A percentile compares a stretch with the other conserved stretches of the same genome.
These are phyloP conservation scores for Cybosia mesomella DNA, from an alignment of 2,888 invertebrate genomes.

Conservation along the genomic window DNA sequence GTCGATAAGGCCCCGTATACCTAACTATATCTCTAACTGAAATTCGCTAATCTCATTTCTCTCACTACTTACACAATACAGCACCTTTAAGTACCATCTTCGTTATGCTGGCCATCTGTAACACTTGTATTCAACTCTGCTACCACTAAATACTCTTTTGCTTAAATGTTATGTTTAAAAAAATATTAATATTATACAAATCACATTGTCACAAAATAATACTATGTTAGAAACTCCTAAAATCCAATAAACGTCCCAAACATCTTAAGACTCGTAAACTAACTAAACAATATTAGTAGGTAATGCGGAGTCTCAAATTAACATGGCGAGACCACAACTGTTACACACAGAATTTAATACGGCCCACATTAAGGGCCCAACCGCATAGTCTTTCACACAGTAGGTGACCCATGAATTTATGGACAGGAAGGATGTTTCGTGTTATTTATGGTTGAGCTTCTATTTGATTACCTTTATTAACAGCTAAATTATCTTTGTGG, in stretches of 20 bases:
- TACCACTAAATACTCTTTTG: too few species aligned
- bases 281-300: conserved; percentile 44
- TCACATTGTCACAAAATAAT: not conserved
- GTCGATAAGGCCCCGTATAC: too few species aligned
- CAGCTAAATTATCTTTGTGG: not conserved
- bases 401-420: conserved; percentile 40
- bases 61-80: too few species aligned
- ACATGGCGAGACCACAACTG: conserved; percentile 50
- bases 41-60: too few species aligned
- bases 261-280: conserved; percentile 30
- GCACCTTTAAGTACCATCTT: not conserved
- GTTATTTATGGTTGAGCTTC: conserved; percentile 6
- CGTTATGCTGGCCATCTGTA: not conserved
- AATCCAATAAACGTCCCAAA: conserved; percentile 19
- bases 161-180: not conserved
- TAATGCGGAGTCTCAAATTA: conserved; percentile 49
- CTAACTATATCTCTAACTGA: too few species aligned
- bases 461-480: not conserved
- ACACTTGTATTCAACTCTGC: not conserved
- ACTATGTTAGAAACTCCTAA: conserved; percentile 5
- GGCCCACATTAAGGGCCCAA: conserved; percentile 47
- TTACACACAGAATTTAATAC: conserved; percentile 57
- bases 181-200: not conserved
- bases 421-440: conserved; percentile 13
- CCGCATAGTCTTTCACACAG: conserved; percentile 46